Percentiles rank a stretch among this genome's conserved stretches.
Conservation (phyloP, 2,797 vertebrate species). For the Melanotaenia boesemani region DNA sequence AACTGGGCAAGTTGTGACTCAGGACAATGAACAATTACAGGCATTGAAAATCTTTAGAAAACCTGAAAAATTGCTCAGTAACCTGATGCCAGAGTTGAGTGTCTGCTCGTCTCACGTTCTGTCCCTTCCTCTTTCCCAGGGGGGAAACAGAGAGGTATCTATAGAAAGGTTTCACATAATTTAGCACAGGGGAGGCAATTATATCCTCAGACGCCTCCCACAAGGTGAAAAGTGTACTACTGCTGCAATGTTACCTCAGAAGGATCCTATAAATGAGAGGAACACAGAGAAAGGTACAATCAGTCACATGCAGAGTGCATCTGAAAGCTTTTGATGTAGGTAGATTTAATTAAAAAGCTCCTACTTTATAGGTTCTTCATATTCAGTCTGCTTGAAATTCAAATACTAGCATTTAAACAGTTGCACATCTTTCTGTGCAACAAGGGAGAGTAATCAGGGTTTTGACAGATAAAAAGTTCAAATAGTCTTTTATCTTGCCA, state of each 20-base stretch:
- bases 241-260: slow-evolving; percentile 7
- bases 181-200: slow-evolving; percentile 52
- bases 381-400: not conserved
- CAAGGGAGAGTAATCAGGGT: not conserved
- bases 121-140: slow-evolving; percentile 32
- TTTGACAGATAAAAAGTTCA: not conserved
- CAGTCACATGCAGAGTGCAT: not conserved
- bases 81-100: slow-evolving; percentile 65
- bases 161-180: slow-evolving; percentile 51
- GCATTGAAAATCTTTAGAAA: slow-evolving; percentile 71
- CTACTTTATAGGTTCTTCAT: not conserved
- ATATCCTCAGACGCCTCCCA: slow-evolving; percentile 27
- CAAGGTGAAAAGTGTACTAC: slow-evolving; percentile 33
- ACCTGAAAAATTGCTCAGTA: slow-evolving; percentile 65
- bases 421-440: not conserved
- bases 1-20: not conserved
- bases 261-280: not conserved
- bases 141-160: slow-evolving; percentile 62
- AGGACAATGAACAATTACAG: slow-evolving; percentile 74
- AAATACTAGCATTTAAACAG: not conserved
- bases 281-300: not conserved
- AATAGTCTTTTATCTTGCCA: not conserved
- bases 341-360: not conserved
- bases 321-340: not conserved
- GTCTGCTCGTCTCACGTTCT: slow-evolving; percentile 51